Evolutionary conservation across 2,113 vertebrate species (phyloP), one percentile per base, ranked within the genome.

Genomic region (Dasypus novemcinctus): DNA sequence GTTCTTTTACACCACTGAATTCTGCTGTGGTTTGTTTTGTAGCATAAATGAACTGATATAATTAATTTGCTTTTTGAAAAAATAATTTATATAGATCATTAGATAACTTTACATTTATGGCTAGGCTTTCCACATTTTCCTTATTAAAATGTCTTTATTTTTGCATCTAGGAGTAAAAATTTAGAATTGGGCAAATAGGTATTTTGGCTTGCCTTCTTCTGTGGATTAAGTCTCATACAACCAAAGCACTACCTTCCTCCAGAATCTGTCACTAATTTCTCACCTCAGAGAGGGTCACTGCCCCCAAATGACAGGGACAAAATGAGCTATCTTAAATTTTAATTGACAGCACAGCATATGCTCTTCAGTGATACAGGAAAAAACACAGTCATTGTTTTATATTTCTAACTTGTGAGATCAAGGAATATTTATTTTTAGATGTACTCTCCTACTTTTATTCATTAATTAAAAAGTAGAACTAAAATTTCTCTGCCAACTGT

Each of bases 121-220:
- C 1, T 63, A 61, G 41, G 38, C 86, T 79, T 96, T 95, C n/a
- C 7, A 80, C 0, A 27, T 36, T 57, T 4, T 88, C 9, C 20
- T 68, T n/a, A 46, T 63, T 95, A 72, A 66, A 91, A 80, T 92
- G 31, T 92, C 78, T 93, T 75, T 52, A 63, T 5, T 59, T 69
- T 71, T 66, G 52, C 0, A 71, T 11, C 14, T 87, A 68, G 49
- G 46, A 85, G 18, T 46, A 54, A 90, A 66, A 72, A 91, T 95
- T 95, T 80, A 95, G 63, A 54, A 94, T 76, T 87, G 95, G 75
- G 46, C 84, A 96, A 93, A 86, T 71, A 93, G n/a, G 49, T 92
- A 87, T 97, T 97, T 93, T 93, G 95, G 81, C 74, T 95, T 64
- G 94, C 96, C 97, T 97, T 95, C 38, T 46, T 94, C 79, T 96